Base-by-base conservation (phyloP, 2,797 vertebrate species). In the Petrocephalus schoutedeni region DNA sequence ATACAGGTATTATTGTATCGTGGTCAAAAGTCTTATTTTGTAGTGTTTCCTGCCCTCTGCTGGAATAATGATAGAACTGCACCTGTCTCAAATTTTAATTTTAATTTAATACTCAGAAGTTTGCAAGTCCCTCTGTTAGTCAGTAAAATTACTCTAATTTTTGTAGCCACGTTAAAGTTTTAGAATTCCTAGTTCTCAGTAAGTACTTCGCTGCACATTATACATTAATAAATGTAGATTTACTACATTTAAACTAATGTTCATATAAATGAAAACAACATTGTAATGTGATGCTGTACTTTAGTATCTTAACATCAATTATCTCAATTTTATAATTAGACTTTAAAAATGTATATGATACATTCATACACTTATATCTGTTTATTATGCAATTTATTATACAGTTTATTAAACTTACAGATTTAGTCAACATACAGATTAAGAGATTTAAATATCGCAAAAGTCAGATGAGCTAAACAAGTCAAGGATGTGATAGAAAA, bases 21-120 rank as follows among this genome's bases (percentile, higher is more conserved):
- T 93, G 90, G 88, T 91, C 92, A 91, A 87, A 53, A 12, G 67
- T 67, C 54, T 1, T 51, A 89, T 92, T 91, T 67, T 56, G 87
- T 23, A 84, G 92, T 87, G 19, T n/a, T 91, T 5, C 85, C 92
- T 93, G 93, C 93, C 93, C 91, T 90, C 95, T 94, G 90, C 89
- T 94, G 95, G 92, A 19, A 3, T 1, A 1, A 36, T 3, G 0
- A 28, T 12, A 14, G 28, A 91, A 7, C 4, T 86, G 67, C 89
- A 91, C 0, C 56, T 21, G 6, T 19, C 3, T 57, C 6, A 74
- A 67, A 67, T 41, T 36, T 74, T 36, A 7, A 5, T 36, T 74
- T 74, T 41, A 7, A 14, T 45, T 45, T 45, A 74, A 4, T 8
- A 1, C 32, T 51, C 19, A 23, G 19, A 54, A 21, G 7, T 56